Base-by-base conservation (phyloP, 2,113 vertebrate species). In the Caracal caracal region DNA sequence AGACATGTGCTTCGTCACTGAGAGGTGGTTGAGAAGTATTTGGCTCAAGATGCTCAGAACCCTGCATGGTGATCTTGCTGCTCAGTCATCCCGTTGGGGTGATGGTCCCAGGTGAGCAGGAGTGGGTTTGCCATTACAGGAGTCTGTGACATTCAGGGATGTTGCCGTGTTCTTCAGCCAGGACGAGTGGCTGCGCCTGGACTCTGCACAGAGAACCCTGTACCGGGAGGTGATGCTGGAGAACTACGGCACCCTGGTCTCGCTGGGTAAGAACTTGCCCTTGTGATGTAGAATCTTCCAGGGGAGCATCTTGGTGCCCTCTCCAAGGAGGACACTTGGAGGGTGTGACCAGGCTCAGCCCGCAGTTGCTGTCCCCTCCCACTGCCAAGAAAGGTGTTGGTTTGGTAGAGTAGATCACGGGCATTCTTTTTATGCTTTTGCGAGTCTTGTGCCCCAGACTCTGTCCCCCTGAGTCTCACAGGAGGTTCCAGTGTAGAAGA, bases 151-250 rank as follows among this genome's bases (percentile, higher is more conserved):
- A 0, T 98, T 98, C 61, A 26, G 97, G 82, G 98, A 98, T 10
- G 97, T 98, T 56, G 98, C 98, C 0, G 96, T 98, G 76, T 28
- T 92, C 92, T 98, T 98, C 96, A 97, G 97, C 81, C 91, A n/a
- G 93, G 98, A 98, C 0, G 98, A 98, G 88, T 98, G 98, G 98
- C 43, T 90, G 47, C 51, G n/a, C 19, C 91, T 98, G 92, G 86
- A 96, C n/a, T 17, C 94, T 0, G 51, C 84, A 1, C 97, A 98
- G 95, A 97, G 97, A 61, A 17, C 30, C 70, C 16, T 98, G 84
- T 98, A 98, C 85, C 76, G 73, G 61, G 97, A 98, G 70, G 97
- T 98, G 93, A 98, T 98, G 97, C 86, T 97, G 53, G 97, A 98
- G 82, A 98, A 97, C 79, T 98, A 96, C 47, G 85, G 97, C 81